Base-by-base conservation (phyloP, 2,797 vertebrate genomes). In the Allobates femoralis region DNA sequence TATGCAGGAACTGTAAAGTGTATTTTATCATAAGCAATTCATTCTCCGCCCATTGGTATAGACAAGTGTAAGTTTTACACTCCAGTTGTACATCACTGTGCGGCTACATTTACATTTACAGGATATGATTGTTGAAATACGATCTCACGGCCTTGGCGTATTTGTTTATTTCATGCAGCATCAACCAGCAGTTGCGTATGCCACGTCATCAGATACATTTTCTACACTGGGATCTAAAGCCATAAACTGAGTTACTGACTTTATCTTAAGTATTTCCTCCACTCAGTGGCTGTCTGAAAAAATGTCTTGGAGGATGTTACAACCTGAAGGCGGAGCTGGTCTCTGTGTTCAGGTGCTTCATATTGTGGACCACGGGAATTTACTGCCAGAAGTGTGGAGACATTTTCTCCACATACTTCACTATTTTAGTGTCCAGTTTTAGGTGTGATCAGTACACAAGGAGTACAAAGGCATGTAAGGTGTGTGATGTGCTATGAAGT, bases 251-350 rank as follows among this genome's bases (percentile, higher is more conserved):
- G 79, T 71, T 50, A 69, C 32, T 66, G 58, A 79, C 75, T 79
- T 87, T 55, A 50, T 83, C 7, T 77, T 34, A 51, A 66, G 26
- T 19, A 78, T 77, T 75, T 32, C 76, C 64, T 79, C 46, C 50
- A 28, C 53, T 60, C 69, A 60, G 60, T 41, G 28, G 41, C 83
- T n/a, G 62, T 51, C 28, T n/a, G 56, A 56, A 75, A 50, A 51
- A 71, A 71, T 64, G 69, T 51, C 56, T 80, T 62, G 79, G 69
- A 62, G 62, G 56, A 80, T 51, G 41, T 73, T 60, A 41, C 32
- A 67, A n/a, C 37, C 32, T 81, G 86, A 34, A 81, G 74, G 23
- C 50, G 37, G 87, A 88, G 87, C 86, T 88, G 86, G 86, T 75
- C 86, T 88, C 86, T 67, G 77, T 67, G 58, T 76, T 81, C 67